Base-by-base conservation (phyloP, 1,140 invertebrate species). In the Coboldia fuscipes region DNA sequence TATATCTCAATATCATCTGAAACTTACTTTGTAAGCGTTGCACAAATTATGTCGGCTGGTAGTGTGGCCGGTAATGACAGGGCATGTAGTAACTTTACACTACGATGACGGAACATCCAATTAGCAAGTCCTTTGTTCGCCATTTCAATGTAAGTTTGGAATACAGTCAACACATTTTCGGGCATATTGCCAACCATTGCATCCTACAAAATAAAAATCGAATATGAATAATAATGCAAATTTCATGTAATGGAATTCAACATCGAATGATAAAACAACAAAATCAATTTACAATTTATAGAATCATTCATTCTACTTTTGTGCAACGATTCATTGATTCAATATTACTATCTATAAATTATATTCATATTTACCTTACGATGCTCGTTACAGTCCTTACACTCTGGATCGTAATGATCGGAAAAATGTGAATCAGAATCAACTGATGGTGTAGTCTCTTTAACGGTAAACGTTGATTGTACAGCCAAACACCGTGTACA, bases 71-170 rank as follows among this genome's bases (percentile, higher is more conserved):
- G 86, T 21, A 90, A 57, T 34, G 75, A 75, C 10, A 92, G 56
- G 3, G 85, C 52, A 0, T 78, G 78, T 1, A 88, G 51, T 22
- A 85, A 53, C 42, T 81, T 74, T 51, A 90, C 70, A 20, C 78
- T 75, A 39, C 68, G 63, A 43, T 83, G 75, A 43, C 78, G 75
- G 50, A 86, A 84, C 16, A 93, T 54, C 80, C 84, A 89, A 56
- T 86, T 90, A 20, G 86, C 62, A 19, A 93, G 50, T 12, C 84
- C 84, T 51, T 78, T 83, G 51, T 93, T 92, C 0, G 84, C 82
- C 2, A 80, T 72, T 44, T 88, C 81, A 40, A 88, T 88, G 1
- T 85, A 85, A 47, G 86, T 79, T 66, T 92, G 82, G 50, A 94
- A 82, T 45, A 86, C 73, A 41, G 69, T 72, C 52, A 82, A 64